Conservation (phyloP, 92 coral and sea anemone genomes). For the Porites evermanni region DNA sequence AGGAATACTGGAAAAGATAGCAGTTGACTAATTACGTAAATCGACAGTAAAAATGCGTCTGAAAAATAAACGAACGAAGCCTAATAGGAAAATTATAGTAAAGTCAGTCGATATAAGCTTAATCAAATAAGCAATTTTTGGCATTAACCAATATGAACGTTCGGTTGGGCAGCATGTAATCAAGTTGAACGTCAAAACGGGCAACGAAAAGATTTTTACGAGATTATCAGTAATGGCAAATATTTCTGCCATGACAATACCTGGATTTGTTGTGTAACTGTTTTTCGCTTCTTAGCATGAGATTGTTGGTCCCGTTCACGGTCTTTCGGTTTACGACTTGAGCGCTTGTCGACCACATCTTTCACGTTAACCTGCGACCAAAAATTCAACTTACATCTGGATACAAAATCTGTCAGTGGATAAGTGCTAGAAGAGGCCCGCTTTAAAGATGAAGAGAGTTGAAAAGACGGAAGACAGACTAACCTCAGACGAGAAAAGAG, state of each 20-base stretch:
- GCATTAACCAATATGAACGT: background rate
- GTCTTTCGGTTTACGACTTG: slow-evolving; percentile 70
- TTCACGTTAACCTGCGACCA: slow-evolving; percentile 50
- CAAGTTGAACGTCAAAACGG: background rate
- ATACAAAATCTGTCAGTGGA: slow-evolving; percentile 2
- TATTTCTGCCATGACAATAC: slow-evolving; percentile 18
- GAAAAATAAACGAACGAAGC: background rate
- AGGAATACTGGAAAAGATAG: background rate
- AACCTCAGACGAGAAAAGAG: background rate
- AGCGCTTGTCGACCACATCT: slow-evolving; percentile 61
- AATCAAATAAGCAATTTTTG: background rate
- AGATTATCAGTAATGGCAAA: background rate
- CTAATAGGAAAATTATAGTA: background rate
- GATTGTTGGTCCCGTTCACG: slow-evolving; percentile 51
- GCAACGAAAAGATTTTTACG: background rate
- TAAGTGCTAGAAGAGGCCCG: background rate
- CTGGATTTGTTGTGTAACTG: slow-evolving; percentile 36
- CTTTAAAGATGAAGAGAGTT: background rate
- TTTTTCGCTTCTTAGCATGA: slow-evolving; percentile 31
- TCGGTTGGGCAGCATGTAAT: background rate
- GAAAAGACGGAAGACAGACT: background rate
- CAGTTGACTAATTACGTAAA: background rate
- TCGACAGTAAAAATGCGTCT: background rate
- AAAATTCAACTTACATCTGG: background rate
- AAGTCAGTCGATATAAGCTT: background rate